A percentile compares a stretch with the other conserved stretches of the same genome.
phyloP scores from a whole-genome alignment of 2,888 invertebrate genomes.

The Adelognathus sp. region DNA sequence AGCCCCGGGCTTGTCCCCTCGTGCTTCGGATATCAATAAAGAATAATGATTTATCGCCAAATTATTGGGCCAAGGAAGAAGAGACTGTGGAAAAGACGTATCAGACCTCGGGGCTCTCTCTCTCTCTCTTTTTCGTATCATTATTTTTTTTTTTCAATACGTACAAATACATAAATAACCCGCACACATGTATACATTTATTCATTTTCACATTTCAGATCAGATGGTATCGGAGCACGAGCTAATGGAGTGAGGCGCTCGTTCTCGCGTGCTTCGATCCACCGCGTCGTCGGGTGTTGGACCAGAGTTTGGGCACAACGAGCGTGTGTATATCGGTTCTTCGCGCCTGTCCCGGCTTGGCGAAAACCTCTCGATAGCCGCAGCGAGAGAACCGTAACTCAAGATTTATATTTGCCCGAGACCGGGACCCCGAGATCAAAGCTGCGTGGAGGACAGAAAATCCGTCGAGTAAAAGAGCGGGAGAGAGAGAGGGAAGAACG shows the following conservation, averaged over 20 bases:
- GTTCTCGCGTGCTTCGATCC: constrained; percentile 10
- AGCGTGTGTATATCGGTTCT: background rate
- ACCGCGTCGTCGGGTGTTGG: background rate
- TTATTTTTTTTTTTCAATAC: background rate
- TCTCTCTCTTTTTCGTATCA: background rate
- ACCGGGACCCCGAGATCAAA: constrained; percentile 36
- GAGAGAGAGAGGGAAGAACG: background rate
- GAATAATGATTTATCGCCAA: background rate
- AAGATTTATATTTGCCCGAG: constrained; percentile 36
- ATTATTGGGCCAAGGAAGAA: background rate
- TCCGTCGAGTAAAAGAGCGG: background rate
- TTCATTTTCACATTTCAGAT: constrained; percentile 17
- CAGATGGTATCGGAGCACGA: background rate
- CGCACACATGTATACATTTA: background rate
- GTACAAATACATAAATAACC: background rate
- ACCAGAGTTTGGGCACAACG: background rate
- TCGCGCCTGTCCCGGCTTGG: background rate
- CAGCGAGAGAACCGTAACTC: constrained; percentile 5
- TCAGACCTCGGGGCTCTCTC: background rate
- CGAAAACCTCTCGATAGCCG: background rate
- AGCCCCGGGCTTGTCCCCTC: background rate
- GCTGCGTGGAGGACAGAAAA: constrained; percentile 20
- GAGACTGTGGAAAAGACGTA: background rate
- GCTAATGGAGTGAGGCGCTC: constrained; percentile 12
- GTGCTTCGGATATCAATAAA: constrained; percentile 26